A percentile compares a stretch with the other conserved stretches of the same genome.
Conservation (phyloP, 2,113 vertebrate species). For the Podarcis muralis region DNA sequence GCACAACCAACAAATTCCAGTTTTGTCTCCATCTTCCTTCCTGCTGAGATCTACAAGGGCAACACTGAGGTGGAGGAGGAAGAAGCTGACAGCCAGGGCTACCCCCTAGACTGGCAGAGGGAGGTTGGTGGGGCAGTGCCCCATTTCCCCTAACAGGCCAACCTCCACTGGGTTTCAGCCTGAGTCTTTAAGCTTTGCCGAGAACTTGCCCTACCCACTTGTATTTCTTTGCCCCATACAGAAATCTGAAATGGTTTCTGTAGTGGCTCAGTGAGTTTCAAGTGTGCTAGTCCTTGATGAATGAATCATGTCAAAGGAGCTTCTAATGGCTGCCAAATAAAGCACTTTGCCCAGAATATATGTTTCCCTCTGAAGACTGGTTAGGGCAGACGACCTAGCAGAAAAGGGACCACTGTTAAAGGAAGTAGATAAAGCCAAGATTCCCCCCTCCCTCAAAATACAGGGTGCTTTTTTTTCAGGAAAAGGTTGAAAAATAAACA, state of each 20-base stretch:
- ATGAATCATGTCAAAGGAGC: neutral
- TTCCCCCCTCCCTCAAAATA: neutral
- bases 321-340: neutral
- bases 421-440: neutral
- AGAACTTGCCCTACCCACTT: neutral
- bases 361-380: neutral
- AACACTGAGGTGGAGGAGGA: too few species aligned
- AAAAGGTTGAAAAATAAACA: neutral
- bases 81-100: too few species aligned
- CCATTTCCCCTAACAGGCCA: too few species aligned
- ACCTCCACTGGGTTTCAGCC: too few species aligned
- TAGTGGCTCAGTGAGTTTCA: neutral
- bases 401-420: conserved; percentile 6
- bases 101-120: too few species aligned
- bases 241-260: neutral
- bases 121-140: too few species aligned
- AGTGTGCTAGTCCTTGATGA: neutral
- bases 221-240: neutral
- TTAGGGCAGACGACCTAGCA: neutral
- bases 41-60: too few species aligned
- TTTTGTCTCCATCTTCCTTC: too few species aligned
- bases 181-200: neutral
- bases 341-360: conserved; percentile 17
- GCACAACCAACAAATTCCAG: too few species aligned
- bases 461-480: neutral